Evolutionary conservation across 2,888 invertebrate species (phyloP).

Genomic region (Hirudinaria manillensis): DNA sequence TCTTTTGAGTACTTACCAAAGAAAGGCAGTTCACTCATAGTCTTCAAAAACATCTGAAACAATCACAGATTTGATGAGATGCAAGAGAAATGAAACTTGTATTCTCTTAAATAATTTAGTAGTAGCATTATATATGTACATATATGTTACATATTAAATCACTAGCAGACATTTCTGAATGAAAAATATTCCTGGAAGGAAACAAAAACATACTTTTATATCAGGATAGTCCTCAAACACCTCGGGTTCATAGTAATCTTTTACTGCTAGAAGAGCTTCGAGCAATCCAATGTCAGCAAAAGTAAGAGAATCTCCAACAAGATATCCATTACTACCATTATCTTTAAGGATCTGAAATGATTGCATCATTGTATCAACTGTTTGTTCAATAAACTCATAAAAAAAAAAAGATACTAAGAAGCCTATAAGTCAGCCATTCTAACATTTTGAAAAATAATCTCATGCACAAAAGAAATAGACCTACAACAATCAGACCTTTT

Average conservation of each 20-base stretch:
- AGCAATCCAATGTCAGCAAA: constrained; percentile 31
- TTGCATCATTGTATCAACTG: background rate
- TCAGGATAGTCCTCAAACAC: constrained; percentile 26
- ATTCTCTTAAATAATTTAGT: no score
- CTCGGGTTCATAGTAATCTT: constrained; percentile 21
- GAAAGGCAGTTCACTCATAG: background rate
- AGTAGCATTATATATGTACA: no score
- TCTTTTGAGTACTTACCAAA: constrained; percentile 23
- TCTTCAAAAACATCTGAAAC: constrained; percentile 23
- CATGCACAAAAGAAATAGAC: no score
- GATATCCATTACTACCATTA: constrained; percentile 19
- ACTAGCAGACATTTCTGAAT: no score
- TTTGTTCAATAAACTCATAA: no score
- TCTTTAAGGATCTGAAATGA: constrained; percentile 11
- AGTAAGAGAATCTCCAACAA: constrained; percentile 28
- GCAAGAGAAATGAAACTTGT: no score
- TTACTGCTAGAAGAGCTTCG: constrained; percentile 14
- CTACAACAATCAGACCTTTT: no score
- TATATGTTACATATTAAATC: no score
- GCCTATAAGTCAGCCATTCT: no score
- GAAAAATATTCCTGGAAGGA: background rate
- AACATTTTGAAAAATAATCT: no score
- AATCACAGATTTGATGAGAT: background rate
- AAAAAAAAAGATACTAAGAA: no score
- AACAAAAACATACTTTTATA: background rate